A percentile compares a stretch with the other conserved stretches of the same genome.
Evolutionary conservation across 2,797 vertebrate genomes (phyloP).

Genomic region (Peromyscus attwateri): DNA sequence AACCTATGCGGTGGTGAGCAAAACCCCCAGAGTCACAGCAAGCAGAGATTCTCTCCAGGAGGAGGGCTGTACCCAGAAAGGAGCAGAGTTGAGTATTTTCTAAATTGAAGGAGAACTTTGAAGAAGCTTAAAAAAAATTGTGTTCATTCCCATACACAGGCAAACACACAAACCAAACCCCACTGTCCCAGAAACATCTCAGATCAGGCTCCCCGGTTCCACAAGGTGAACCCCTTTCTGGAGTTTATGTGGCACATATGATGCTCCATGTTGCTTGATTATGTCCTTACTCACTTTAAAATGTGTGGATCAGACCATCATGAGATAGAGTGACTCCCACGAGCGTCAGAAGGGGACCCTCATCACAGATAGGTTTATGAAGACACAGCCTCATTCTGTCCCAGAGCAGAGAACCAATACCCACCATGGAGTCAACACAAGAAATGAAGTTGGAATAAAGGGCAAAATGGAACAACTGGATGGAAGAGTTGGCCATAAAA

Average conservation of each 20-base stretch:
- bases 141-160: not conserved
- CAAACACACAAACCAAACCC: not conserved
- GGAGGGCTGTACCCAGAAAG: not conserved
- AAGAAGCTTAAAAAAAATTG: not conserved
- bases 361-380: rapidly evolving
- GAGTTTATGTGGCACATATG: rapidly evolving
- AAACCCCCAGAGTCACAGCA: too few species aligned
- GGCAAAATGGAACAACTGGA: conserved; percentile 82
- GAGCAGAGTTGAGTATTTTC: not conserved
- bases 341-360: not conserved
- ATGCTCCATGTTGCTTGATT: rapidly evolving
- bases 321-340: not conserved
- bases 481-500: conserved; percentile 80
- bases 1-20: rapidly evolving
- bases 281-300: conserved; percentile 47
- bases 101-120: not conserved
- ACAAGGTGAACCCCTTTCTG: not conserved
- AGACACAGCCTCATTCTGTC: not conserved
- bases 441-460: conserved; percentile 33
- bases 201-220: not conserved
- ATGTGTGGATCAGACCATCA: not conserved
- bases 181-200: not conserved
- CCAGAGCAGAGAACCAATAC: too few species aligned
- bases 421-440: not conserved
- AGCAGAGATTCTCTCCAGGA: not conserved